phyloP scores from a whole-genome alignment of 2,888 invertebrate species.

The Notodonta ziczac region DNA sequence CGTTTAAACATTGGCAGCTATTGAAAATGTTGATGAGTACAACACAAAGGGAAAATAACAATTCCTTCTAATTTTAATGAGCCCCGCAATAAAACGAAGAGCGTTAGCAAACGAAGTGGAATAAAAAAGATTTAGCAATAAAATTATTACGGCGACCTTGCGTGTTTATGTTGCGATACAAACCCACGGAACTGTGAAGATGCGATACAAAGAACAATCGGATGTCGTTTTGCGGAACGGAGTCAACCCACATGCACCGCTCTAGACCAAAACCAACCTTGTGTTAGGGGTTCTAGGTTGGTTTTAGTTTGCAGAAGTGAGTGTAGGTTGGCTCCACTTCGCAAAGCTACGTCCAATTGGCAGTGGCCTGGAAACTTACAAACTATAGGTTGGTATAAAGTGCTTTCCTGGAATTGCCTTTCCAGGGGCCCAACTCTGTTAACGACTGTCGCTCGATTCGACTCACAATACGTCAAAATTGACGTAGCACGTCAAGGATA shows the following conservation, averaged over 20 bases:
- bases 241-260: too few relatives aligned
- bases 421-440: too few relatives aligned
- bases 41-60: not conserved
- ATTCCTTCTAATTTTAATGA: conserved; percentile 1
- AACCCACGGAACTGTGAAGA: conserved; percentile 6
- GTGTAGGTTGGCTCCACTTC: too few relatives aligned
- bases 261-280: too few relatives aligned
- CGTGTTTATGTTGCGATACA: conserved; percentile 7
- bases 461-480: not conserved
- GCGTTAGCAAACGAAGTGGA: conserved; percentile 12
- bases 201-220: not conserved
- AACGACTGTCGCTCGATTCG: too few relatives aligned
- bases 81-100: conserved; percentile 10
- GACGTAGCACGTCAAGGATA: too few relatives aligned
- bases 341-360: not conserved
- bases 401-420: not conserved
- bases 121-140: conserved; percentile 16
- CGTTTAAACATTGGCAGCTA: too few relatives aligned
- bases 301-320: too few relatives aligned
- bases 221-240: too few relatives aligned
- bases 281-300: too few relatives aligned
- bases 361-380: conserved; percentile 5
- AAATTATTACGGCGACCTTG: conserved; percentile 17
- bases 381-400: not conserved
- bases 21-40: too few relatives aligned